Evolutionary conservation across 64 coral and sea anemone genomes (phyloP).

Genomic region (Catalaphyllia jardinei): DNA sequence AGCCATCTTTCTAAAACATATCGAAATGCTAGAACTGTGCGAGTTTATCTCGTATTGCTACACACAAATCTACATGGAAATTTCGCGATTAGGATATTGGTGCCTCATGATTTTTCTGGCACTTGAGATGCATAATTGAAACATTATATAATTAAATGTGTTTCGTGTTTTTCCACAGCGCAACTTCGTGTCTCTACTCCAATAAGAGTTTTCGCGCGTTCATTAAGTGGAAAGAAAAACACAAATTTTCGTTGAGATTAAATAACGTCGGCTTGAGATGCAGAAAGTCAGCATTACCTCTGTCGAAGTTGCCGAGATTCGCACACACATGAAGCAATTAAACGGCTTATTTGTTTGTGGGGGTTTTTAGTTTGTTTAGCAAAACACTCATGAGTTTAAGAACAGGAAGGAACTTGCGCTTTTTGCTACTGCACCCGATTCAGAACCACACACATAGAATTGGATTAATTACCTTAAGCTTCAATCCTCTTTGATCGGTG

Average conservation of each 20-base stretch:
- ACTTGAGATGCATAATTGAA: constrained; percentile 35
- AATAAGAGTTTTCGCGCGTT: too few species aligned
- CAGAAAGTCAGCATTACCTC: neutral
- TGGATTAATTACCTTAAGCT: too few species aligned
- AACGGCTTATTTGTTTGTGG: neutral
- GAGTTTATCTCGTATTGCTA: neutral
- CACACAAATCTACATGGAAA: neutral
- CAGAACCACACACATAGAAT: too few species aligned
- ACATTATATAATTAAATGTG: neutral
- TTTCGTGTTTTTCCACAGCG: neutral
- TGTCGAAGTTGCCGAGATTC: too few species aligned
- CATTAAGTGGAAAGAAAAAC: neutral
- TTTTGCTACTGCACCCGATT: neutral
- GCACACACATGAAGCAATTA: neutral
- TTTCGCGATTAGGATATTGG: constrained; percentile 9
- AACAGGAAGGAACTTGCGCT: neutral
- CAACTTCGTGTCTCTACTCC: neutral
- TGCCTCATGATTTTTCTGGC: neutral
- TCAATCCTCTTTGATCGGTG: too few species aligned
- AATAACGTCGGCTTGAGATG: neutral
- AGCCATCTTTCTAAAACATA: neutral
- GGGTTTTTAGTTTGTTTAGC: neutral
- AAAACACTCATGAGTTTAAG: neutral
- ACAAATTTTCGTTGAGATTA: neutral
- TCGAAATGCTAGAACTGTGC: neutral